A percentile compares a stretch with the other conserved stretches of the same genome.
These are phyloP conservation scores for Thamnophis sirtalis DNA, from an alignment of 2,113 vertebrate species.

Conservation along the genomic window DNA sequence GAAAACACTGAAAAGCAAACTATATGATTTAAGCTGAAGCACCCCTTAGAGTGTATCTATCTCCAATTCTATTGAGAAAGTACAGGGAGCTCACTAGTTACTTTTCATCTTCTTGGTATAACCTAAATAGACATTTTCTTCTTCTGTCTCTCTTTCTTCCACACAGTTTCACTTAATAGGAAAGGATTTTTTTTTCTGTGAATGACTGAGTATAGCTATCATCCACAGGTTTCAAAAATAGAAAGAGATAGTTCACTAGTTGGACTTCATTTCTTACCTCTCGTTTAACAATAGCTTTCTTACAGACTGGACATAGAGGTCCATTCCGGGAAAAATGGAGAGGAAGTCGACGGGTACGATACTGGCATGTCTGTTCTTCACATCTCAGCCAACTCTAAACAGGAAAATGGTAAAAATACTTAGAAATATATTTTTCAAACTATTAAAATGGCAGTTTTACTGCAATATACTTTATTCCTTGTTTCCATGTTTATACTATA, in stretches of 20 bases:
- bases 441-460: background rate
- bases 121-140: background rate
- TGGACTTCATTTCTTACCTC: conserved; percentile 76
- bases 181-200: background rate
- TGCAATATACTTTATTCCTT: background rate
- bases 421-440: background rate
- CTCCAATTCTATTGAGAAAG: background rate
- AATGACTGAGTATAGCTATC: background rate
- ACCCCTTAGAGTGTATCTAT: background rate
- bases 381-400: conserved; percentile 89
- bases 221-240: conserved; percentile 13
- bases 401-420: conserved; percentile 19
- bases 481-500: background rate
- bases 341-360: conserved; percentile 83
- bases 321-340: conserved; percentile 84
- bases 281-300: conserved; percentile 79
- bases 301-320: conserved; percentile 86
- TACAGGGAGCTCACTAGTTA: background rate
- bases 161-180: background rate
- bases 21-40: background rate
- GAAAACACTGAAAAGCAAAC: conserved; percentile 1
- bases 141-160: background rate
- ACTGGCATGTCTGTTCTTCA: conserved; percentile 90
- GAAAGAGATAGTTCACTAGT: background rate
- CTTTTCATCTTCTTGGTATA: background rate